A percentile compares a stretch with the other conserved stretches of the same genome.
These are phyloP conservation scores for Astatoreochromis straeleni DNA, from an alignment of 2,113 vertebrate species.

Conservation along the genomic window DNA sequence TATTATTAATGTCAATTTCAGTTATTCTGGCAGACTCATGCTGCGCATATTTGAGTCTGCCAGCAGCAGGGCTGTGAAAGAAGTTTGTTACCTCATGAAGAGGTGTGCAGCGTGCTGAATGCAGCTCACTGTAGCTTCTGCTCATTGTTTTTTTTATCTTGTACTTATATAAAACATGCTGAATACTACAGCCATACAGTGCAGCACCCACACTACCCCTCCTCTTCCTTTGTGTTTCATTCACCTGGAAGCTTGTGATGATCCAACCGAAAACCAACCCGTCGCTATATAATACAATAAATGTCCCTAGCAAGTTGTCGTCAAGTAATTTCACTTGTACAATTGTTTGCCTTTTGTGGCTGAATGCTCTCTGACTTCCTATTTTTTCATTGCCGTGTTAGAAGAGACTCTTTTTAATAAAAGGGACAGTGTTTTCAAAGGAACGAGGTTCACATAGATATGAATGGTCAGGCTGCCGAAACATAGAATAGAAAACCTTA, in stretches of 20 bases:
- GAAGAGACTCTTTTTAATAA: background rate
- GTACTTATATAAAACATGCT: background rate
- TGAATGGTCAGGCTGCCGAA: background rate
- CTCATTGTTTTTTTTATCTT: background rate
- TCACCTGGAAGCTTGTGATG: background rate
- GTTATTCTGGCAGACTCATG: background rate
- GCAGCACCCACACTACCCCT: background rate
- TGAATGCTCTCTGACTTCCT: background rate
- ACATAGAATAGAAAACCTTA: background rate
- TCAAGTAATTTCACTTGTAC: background rate
- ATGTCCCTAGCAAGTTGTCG: background rate
- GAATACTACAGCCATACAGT: background rate
- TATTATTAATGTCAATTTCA: background rate
- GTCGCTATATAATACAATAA: background rate
- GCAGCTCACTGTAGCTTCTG: background rate
- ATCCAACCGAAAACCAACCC: background rate
- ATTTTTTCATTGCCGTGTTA: background rate
- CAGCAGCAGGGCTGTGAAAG: background rate
- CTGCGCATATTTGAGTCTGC: background rate
- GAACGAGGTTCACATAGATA: background rate
- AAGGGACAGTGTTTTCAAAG: background rate
- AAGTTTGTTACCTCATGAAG: background rate
- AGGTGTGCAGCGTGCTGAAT: background rate
- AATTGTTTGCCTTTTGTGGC: background rate
- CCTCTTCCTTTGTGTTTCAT: background rate